Base-by-base conservation (phyloP, 1,140 invertebrate species). In the Bicyclus anynana region DNA sequence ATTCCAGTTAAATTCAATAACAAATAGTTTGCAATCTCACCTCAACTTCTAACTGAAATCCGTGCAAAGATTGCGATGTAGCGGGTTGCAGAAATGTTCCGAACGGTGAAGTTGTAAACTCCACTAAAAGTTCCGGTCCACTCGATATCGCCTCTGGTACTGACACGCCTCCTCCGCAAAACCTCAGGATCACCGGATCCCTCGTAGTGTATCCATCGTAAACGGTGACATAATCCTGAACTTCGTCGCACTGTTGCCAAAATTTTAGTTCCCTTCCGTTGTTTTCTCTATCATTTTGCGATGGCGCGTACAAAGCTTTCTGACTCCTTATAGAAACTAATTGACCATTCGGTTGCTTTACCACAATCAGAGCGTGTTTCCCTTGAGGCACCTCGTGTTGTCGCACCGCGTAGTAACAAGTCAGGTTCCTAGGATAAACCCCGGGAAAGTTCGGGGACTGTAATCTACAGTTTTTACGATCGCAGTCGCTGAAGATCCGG, bases 381-480 rank as follows among this genome's bases (percentile, higher is more conserved):
- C 94, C 94, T 61, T 92, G 90, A 35, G 95, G 95, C 62, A 95
- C 92, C 76, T 94, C 93, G 80, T 95, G 94, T 81, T 95, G 93
- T 54, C 93, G 84, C 20, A 96, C 94, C 29, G 95, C 95, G 72
- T 95, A 96, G 85, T 96, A 96, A 78, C 95, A 97, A 33, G 95
- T 96, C 69, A 96, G 91, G 84, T 97, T 97, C 33, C 96, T 91
- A 0, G 96, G 96, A 85, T 97, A 97, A 29, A 97, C 91, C 40
- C 96, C 96, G 6, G 96, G 96, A 85, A 95, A 97, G 90, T 97
- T 97, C 16, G 96, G 96, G 29, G 95, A 97, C 80, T 97, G 96
- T 53, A 97, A 91, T 60, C 95, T 92, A 87, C 96, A 97, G 48
- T 93, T 91, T 86, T 95, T 95, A 78, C 92, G 93, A 89, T 97